Percentiles rank a stretch among this genome's conserved stretches.
Evolutionary conservation across 2,888 invertebrate genomes (phyloP).

Genomic region (Gastracanthus pulcherrimus): DNA sequence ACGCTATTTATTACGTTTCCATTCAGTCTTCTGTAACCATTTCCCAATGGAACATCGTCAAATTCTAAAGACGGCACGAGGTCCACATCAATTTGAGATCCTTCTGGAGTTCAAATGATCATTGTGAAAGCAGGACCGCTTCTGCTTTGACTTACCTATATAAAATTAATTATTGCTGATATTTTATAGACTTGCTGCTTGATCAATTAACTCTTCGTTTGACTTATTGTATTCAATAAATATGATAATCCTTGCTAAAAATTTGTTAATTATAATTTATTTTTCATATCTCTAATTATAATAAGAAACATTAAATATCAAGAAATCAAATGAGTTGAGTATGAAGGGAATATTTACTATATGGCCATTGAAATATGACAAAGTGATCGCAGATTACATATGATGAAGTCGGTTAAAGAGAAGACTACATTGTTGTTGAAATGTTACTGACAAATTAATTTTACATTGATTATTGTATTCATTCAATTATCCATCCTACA

Average conservation of each 20-base stretch:
- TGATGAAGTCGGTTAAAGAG: too few relatives aligned
- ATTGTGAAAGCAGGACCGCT: conserved; percentile 53
- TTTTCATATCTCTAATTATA: too few relatives aligned
- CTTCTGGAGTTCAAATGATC: conserved; percentile 4
- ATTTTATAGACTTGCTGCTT: too few relatives aligned
- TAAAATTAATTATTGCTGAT: background rate
- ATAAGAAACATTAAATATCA: too few relatives aligned
- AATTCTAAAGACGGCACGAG: conserved; percentile 49
- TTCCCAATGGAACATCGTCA: background rate
- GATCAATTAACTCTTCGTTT: too few relatives aligned
- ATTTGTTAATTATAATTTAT: background rate
- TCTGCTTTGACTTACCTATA: conserved; percentile 26
- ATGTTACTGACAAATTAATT: background rate
- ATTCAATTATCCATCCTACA: background rate
- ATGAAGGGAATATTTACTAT: too few relatives aligned
- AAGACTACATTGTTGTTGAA: background rate
- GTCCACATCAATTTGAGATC: conserved; percentile 38
- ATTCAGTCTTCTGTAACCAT: conserved; percentile 7
- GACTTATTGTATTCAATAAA: too few relatives aligned
- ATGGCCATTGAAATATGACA: too few relatives aligned
- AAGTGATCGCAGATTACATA: too few relatives aligned
- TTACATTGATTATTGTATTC: background rate
- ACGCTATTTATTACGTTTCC: background rate
- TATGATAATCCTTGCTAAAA: too few relatives aligned
- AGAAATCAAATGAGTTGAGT: too few relatives aligned